Evolutionary conservation across 1,140 invertebrate species (phyloP).

Genomic region (Sitophilus oryzae): DNA sequence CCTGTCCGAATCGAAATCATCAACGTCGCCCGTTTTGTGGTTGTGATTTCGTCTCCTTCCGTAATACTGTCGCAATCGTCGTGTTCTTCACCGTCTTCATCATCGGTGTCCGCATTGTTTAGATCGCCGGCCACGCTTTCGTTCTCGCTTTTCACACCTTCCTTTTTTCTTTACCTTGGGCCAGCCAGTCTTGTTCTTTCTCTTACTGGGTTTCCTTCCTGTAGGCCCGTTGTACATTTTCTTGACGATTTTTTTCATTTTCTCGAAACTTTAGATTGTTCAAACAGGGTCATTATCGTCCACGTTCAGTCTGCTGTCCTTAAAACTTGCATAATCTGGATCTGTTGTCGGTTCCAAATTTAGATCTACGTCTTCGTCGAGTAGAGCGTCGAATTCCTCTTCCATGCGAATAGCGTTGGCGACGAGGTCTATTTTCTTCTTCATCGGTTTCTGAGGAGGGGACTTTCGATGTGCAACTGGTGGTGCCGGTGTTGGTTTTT

Average conservation of each 20-base stretch:
- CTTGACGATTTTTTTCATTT: conserved; percentile 19
- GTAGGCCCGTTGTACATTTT: conserved; percentile 26
- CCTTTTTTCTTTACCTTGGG: conserved; percentile 45
- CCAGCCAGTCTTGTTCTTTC: conserved; percentile 56
- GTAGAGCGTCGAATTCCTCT: conserved; percentile 26
- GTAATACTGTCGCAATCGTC: conserved; percentile 27
- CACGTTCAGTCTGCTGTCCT: conserved; percentile 19
- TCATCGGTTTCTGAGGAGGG: conserved; percentile 17
- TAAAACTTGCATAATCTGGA: conserved; percentile 13
- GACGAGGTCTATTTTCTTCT: conserved; percentile 26
- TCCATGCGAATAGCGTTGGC: conserved; percentile 26
- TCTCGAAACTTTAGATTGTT: conserved; percentile 25
- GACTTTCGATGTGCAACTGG: background rate
- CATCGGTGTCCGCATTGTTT: conserved; percentile 16
- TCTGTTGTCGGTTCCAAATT: conserved; percentile 23
- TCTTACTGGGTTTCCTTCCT: conserved; percentile 31
- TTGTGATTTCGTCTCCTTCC: conserved; percentile 21
- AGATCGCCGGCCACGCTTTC: conserved; percentile 22
- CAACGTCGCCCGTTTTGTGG: conserved; percentile 17
- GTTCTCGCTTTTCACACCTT: conserved; percentile 22
- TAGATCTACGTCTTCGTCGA: conserved; percentile 21
- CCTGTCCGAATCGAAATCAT: conserved; percentile 18
- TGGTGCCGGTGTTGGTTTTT: conserved; percentile 10
- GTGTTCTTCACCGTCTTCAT: conserved; percentile 24
- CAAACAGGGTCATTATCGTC: conserved; percentile 34